These are phyloP conservation scores for Columba livia DNA, from an alignment of 2,113 vertebrate species.

Conservation along the genomic window DNA sequence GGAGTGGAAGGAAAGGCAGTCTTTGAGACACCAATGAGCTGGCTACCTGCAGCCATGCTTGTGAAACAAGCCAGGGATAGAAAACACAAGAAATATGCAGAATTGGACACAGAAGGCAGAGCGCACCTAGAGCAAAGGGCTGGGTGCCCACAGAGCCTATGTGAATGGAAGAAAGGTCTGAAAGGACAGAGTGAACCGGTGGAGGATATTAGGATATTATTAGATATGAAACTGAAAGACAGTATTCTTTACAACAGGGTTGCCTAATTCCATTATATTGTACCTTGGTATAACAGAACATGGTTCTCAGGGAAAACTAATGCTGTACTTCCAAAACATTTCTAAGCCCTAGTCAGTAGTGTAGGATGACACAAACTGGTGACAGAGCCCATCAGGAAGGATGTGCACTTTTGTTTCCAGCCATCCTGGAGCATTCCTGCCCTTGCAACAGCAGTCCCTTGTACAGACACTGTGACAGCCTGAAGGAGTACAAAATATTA, in stretches of 20 bases:
- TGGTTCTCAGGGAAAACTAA: background rate
- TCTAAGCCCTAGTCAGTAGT: background rate
- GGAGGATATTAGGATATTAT: too few species aligned
- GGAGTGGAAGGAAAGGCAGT: background rate
- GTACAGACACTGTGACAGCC: background rate
- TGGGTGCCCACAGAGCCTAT: fast-evolving
- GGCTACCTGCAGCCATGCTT: background rate
- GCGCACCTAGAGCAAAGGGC: background rate
- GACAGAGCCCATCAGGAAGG: background rate
- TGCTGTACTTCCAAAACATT: background rate
- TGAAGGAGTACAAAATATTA: background rate
- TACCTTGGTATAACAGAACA: background rate
- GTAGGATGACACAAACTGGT: background rate
- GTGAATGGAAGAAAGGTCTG: background rate
- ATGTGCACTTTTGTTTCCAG: background rate
- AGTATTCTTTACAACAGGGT: background rate
- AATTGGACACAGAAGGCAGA: background rate
- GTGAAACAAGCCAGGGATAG: background rate
- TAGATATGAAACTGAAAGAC: background rate
- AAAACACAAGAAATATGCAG: background rate
- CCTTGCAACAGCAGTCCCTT: background rate
- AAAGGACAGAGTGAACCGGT: background rate
- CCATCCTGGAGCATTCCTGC: background rate
- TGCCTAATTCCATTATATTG: background rate
- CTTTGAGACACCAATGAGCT: background rate